Base-by-base conservation (phyloP, 1,140 invertebrate species). In the Batillaria attramentaria region DNA sequence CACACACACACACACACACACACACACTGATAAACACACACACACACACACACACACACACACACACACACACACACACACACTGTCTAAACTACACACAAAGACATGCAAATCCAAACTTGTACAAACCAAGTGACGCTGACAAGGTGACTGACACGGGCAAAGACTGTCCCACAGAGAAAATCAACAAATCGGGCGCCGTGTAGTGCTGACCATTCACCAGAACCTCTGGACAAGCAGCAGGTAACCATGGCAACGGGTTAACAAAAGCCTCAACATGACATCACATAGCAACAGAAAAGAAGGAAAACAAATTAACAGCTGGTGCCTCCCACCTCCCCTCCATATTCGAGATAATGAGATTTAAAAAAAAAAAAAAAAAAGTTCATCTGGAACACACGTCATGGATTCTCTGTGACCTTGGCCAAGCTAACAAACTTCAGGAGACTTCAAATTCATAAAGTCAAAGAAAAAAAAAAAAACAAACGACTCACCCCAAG, bases 401-500 rank as follows among this genome's bases (percentile, higher is more conserved):
- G n/a, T n/a, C n/a, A n/a, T n/a, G n/a, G n/a, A n/a, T n/a, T n/a
- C n/a, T n/a, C n/a, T n/a, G n/a, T n/a, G n/a, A n/a, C n/a, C n/a
- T n/a, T n/a, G n/a, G n/a, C n/a, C n/a, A n/a, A n/a, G n/a, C n/a
- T n/a, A n/a, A n/a, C n/a, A n/a, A n/a, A n/a, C n/a, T n/a, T n/a
- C n/a, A n/a, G n/a, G n/a, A n/a, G n/a, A n/a, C n/a, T n/a, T n/a
- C n/a, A n/a, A n/a, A n/a, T n/a, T n/a, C n/a, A n/a, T n/a, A n/a
- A n/a, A n/a, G n/a, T n/a, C n/a, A 33, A 65, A 33, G 10, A 31
- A 65, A 31, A 33, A 69, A 18, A 41, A 41, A 69, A 69, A 28
- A 8, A 50, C 10, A 24, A 24, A 50, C 10, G 66, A 79, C 84
- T 78, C 79, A 87, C 86, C 83, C 86, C 86, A 87, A 24, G 60